Percentiles rank a stretch among this genome's conserved stretches.
Conservation (phyloP, 1,140 invertebrate species). For the Babylonia areolata region DNA sequence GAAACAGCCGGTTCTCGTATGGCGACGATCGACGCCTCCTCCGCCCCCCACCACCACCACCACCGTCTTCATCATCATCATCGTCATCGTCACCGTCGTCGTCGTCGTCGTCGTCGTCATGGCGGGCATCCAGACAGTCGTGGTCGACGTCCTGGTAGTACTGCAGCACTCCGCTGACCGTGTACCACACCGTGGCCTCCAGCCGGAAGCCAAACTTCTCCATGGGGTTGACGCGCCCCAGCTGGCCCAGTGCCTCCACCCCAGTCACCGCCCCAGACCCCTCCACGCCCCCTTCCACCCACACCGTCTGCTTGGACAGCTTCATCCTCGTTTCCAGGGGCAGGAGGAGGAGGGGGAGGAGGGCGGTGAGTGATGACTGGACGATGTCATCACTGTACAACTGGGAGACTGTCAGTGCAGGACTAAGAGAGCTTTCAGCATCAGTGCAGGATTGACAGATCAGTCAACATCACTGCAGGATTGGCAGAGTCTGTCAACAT, state of each 20-base stretch:
- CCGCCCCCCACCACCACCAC: too few species aligned
- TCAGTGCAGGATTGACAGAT: too few species aligned
- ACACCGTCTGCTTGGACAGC: neutral
- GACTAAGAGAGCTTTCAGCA: too few species aligned
- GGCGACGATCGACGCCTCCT: neutral
- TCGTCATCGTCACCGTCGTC: neutral
- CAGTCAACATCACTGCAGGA: too few species aligned
- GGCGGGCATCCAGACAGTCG: constrained; percentile 9
- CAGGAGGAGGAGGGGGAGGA: neutral
- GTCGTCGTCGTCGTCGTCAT: too few species aligned
- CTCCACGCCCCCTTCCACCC: neutral
- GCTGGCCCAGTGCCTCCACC: neutral
- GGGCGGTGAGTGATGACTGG: too few species aligned
- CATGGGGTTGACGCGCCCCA: constrained; percentile 23
- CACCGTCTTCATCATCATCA: too few species aligned
- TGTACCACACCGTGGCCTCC: constrained; percentile 37
- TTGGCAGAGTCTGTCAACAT: too few species aligned
- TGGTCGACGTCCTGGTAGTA: constrained; percentile 39
- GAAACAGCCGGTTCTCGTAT: constrained; percentile 7
- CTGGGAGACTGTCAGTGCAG: too few species aligned
- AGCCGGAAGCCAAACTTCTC: constrained; percentile 43
- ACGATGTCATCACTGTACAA: too few species aligned
- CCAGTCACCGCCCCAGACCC: neutral
- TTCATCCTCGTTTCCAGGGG: too few species aligned
- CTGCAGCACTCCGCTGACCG: constrained; percentile 32